Base-by-base conservation (phyloP, 2,888 invertebrate genomes). In the Xestia rhomboidea region DNA sequence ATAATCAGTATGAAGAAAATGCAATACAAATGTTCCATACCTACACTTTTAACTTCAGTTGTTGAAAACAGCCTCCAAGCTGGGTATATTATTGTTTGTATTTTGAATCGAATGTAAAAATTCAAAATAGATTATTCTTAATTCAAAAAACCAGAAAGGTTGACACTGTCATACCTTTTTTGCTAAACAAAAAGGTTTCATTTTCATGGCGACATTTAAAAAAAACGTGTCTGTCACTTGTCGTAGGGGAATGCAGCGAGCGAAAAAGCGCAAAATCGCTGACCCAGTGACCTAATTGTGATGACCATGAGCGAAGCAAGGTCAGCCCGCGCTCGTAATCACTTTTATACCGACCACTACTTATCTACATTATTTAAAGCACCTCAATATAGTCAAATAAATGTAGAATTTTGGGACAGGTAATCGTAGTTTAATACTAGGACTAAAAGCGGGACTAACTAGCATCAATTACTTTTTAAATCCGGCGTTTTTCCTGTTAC, bases 301-400 rank as follows among this genome's bases (percentile, higher is more conserved):
- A 88, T 90, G 94, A 93, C 95, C 95, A 93, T 94, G 94, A 94
- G 92, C 90, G 89, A 87, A 87, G 89, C 96, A 96, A 96, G 96
- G 96, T 95, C 95, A 93, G 89, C 88, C 87, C 83, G 86, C 84
- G 86, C 89, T 85, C 89, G 81, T 88, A 88, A 90, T 89, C 87
- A 85, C 82, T 84, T 86, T 88, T 87, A 87, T 87, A 85, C 82
- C 77, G 71, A 78, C 73, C 73, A 77, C 79, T 82, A 88, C 82
- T 83, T 78, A 84, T 83, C 76, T 77, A 81, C 81, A 78, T 79
- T 69, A 66, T 79, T 79, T 57, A 76, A 67, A 57, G 6, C 44
- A 62, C 13, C 57, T 51, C 38, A 44, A 62, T 72, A 49, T 3
- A 54, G 44, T 44, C 13, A 13, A 44, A 44, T 62, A 27, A 15